phyloP scores from a whole-genome alignment of 2,797 vertebrate species.

The Amblyopsis hoosieri region DNA sequence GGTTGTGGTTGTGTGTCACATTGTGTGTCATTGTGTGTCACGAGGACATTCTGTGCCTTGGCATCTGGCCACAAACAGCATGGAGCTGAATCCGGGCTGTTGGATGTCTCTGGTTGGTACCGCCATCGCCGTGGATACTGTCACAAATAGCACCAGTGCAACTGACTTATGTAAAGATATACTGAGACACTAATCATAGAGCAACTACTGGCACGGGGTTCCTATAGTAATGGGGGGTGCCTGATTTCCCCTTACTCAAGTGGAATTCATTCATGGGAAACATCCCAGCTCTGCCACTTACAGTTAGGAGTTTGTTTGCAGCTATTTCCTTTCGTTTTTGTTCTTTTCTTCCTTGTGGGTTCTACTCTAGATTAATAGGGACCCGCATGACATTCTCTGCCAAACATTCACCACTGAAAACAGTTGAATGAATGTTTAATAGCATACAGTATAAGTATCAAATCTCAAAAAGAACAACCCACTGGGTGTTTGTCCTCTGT shows the following conservation, averaged over 20 bases:
- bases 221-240: constrained; percentile 53
- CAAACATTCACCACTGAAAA: constrained; percentile 18
- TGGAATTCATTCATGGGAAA: constrained; percentile 59
- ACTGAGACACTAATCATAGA: constrained; percentile 75
- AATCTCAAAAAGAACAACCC: constrained; percentile 5
- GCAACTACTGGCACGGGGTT: constrained; percentile 67
- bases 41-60: constrained; percentile 53
- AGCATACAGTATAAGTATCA: too few species aligned
- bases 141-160: constrained; percentile 46
- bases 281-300: constrained; percentile 58
- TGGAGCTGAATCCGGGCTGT: constrained; percentile 56
- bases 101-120: constrained; percentile 64
- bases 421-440: not conserved
- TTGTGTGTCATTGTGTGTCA: constrained; percentile 48
- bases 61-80: constrained; percentile 49
- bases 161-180: constrained; percentile 70
- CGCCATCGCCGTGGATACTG: constrained; percentile 48
- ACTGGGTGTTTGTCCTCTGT: constrained; percentile 22
- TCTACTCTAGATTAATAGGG: constrained; percentile 38
- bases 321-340: constrained; percentile 22
- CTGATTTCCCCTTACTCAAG: constrained; percentile 41
- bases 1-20: constrained; percentile 25
- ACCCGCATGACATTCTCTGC: not conserved
- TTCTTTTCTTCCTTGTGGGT: constrained; percentile 9
- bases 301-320: constrained; percentile 26